Conservation (phyloP, 2,113 vertebrate species). For the Mesocricetus auratus region DNA sequence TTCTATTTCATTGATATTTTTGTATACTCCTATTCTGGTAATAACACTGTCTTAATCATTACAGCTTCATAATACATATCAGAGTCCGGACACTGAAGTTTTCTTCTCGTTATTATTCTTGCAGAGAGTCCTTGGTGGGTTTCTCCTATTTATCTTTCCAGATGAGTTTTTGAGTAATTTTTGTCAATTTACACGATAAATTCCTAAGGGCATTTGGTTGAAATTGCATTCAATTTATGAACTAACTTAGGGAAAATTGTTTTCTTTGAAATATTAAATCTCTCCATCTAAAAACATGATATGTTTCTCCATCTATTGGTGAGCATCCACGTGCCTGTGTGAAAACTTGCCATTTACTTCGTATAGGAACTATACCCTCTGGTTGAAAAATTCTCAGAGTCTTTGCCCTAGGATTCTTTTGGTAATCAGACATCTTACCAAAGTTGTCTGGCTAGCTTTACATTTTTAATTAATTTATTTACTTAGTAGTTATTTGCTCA, state of each 20-base stretch:
- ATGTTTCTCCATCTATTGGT: background rate
- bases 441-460: background rate
- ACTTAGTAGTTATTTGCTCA: constrained; percentile 7
- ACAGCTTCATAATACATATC: constrained; percentile 44
- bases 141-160: constrained; percentile 70
- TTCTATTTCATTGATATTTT: constrained; percentile 35
- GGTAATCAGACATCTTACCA: background rate
- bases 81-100: constrained; percentile 52
- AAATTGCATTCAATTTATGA: constrained; percentile 71
- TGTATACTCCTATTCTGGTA: background rate
- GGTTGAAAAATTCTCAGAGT: constrained; percentile 4
- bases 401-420: background rate
- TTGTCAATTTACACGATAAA: constrained; percentile 70
- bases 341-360: background rate
- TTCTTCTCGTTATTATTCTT: constrained; percentile 55
- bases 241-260: constrained; percentile 64
- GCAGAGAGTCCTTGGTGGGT: constrained; percentile 38
- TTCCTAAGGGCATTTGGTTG: constrained; percentile 60
- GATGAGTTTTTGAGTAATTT: constrained; percentile 75
- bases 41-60: constrained; percentile 47
- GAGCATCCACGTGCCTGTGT: background rate
- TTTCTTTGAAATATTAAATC: constrained; percentile 72
- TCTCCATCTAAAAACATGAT: constrained; percentile 45
- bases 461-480: constrained; percentile 41
- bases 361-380: background rate